Conservation (phyloP, 1,140 invertebrate species). For the Dreissena polymorpha region DNA sequence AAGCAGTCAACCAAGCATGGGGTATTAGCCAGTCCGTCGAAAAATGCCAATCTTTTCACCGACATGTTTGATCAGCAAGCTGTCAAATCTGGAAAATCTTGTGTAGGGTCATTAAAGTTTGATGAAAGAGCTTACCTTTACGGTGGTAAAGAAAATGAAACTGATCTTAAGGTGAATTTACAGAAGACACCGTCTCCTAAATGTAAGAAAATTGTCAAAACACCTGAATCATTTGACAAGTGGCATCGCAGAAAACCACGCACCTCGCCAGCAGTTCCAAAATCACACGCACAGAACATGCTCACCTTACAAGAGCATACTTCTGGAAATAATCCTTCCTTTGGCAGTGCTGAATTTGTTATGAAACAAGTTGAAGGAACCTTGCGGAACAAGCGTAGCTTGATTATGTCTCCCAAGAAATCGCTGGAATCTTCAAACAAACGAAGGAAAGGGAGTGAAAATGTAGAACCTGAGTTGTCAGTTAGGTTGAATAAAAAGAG, state of each 20-base stretch:
- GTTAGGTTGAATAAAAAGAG: slow-evolving; percentile 18
- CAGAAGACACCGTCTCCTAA: slow-evolving; percentile 65
- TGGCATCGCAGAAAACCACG: slow-evolving; percentile 51
- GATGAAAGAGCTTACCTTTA: too few relatives aligned
- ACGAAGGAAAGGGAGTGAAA: slow-evolving; percentile 13
- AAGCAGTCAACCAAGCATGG: background rate
- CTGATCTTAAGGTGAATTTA: background rate
- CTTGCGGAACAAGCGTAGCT: background rate
- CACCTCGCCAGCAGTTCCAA: slow-evolving; percentile 12
- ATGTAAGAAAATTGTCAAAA: slow-evolving; percentile 46
- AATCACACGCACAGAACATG: background rate
- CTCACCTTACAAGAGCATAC: background rate
- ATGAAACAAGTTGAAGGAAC: background rate
- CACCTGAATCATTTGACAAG: slow-evolving; percentile 65
- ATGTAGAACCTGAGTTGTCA: background rate
- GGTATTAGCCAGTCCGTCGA: too few relatives aligned
- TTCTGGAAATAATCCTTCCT: background rate
- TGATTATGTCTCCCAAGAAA: background rate
- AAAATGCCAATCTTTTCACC: too few relatives aligned
- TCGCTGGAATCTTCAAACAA: background rate
- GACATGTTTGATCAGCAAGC: too few relatives aligned
- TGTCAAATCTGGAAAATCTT: too few relatives aligned
- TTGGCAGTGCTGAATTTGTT: background rate
- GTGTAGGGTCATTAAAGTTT: too few relatives aligned
- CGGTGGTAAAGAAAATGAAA: background rate